A percentile compares a stretch with the other conserved stretches of the same genome.
phyloP scores from a whole-genome alignment of 2,888 invertebrate species.

The Brassicogethes aeneus region DNA sequence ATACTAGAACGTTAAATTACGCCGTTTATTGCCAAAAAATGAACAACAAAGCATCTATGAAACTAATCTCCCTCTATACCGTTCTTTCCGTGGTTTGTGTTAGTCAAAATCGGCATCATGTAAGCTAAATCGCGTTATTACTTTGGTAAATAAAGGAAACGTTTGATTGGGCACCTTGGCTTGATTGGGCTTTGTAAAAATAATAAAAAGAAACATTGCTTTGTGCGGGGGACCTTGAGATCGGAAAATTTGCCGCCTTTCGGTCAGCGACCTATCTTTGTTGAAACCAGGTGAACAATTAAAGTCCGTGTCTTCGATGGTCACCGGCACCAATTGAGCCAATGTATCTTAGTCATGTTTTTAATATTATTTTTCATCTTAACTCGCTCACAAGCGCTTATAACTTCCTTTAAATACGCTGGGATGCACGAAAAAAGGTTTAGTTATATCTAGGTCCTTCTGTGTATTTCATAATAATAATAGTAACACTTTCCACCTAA shows the following conservation, averaged over 20 bases:
- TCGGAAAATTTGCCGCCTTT: neutral
- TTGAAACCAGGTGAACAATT: conserved; percentile 7
- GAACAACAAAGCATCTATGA: neutral
- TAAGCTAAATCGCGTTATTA: too few relatives aligned
- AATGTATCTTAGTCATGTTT: too few relatives aligned
- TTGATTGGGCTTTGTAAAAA: too few relatives aligned
- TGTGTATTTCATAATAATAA: too few relatives aligned
- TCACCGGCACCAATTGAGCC: neutral
- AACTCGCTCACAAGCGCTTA: neutral
- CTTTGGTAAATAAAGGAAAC: too few relatives aligned
- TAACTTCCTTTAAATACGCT: neutral
- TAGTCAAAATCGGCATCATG: too few relatives aligned
- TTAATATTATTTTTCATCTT: too few relatives aligned
- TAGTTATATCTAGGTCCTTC: neutral
- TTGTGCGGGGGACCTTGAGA: conserved; percentile 1
- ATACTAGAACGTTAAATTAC: neutral
- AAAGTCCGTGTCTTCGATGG: neutral
- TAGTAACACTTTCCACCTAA: too few relatives aligned
- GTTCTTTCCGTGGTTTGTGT: too few relatives aligned
- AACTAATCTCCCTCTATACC: too few relatives aligned
- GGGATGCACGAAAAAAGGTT: too few relatives aligned
- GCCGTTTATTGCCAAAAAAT: neutral
- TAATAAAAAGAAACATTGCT: conserved; percentile 1
- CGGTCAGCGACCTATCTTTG: conserved; percentile 5
- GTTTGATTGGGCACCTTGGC: too few relatives aligned